Percentiles rank a stretch among this genome's conserved stretches.
Conservation (phyloP, 2,888 invertebrate genomes). For the Emmelina monodactyla region DNA sequence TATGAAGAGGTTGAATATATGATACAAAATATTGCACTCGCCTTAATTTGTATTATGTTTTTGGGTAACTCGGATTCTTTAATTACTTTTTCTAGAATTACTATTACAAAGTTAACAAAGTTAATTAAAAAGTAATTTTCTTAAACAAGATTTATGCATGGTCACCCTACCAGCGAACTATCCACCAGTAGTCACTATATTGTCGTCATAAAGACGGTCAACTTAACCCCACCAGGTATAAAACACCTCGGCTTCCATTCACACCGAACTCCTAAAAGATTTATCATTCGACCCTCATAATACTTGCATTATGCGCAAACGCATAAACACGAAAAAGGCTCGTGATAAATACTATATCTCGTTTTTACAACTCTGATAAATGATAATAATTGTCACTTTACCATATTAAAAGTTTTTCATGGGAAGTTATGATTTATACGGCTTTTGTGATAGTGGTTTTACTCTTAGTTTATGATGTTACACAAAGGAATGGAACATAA, state of each 20-base stretch:
- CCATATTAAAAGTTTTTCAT: too few species aligned
- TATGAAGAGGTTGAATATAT: too few species aligned
- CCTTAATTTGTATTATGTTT: too few species aligned
- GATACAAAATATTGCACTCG: too few species aligned
- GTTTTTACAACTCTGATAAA: not conserved
- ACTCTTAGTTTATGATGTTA: too few species aligned
- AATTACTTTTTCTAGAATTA: too few species aligned
- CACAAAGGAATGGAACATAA: too few species aligned
- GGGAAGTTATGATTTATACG: too few species aligned
- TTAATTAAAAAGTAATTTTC: conserved; percentile 12
- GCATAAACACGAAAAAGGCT: not conserved
- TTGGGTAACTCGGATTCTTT: too few species aligned
- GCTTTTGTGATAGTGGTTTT: too few species aligned
- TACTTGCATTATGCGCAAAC: conserved; percentile 1
- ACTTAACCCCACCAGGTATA: conserved; percentile 31
- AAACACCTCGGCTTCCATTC: conserved; percentile 44
- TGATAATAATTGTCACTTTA: conserved; percentile 1
- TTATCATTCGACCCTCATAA: conserved; percentile 20
- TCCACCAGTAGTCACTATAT: conserved; percentile 21
- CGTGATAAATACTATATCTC: not conserved
- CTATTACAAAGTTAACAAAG: too few species aligned
- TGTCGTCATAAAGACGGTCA: conserved; percentile 40
- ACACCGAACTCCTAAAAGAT: conserved; percentile 55
- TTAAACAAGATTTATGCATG: conserved; percentile 13
- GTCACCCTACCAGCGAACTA: conserved; percentile 24